These are phyloP conservation scores for Cairina moschata DNA, from an alignment of 2,113 vertebrate genomes.

Conservation along the genomic window DNA sequence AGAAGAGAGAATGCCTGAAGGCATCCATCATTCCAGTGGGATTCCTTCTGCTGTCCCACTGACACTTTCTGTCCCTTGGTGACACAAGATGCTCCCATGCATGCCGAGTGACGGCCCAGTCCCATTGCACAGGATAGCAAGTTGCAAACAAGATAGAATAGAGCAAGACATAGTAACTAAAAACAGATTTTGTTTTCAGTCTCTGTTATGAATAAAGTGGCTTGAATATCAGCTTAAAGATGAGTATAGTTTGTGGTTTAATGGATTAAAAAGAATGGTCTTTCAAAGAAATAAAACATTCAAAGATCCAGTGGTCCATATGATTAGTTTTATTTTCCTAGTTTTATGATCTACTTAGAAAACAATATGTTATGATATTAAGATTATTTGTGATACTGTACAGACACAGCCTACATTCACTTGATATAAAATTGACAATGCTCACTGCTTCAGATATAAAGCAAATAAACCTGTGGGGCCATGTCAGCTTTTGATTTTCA, in stretches of 20 bases:
- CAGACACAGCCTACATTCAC: not conserved
- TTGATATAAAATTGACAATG: not conserved
- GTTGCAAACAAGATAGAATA: not conserved
- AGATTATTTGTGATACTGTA: not conserved
- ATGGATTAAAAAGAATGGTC: not conserved
- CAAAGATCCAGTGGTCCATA: not conserved
- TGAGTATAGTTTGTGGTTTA: not conserved
- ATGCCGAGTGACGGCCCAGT: not conserved
- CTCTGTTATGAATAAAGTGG: not conserved
- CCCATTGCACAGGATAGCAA: rapidly evolving
- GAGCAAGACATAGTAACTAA: not conserved
- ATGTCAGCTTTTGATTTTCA: not conserved
- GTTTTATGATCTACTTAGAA: not conserved
- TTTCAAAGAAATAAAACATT: not conserved
- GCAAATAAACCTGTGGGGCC: not conserved
- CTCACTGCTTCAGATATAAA: not conserved
- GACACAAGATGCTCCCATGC: not conserved
- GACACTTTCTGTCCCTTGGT: not conserved
- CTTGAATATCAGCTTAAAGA: not conserved
- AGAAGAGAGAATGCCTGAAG: not conserved
- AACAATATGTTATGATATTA: not conserved
- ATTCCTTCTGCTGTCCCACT: not conserved
- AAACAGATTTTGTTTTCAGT: not conserved
- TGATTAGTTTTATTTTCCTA: not conserved
- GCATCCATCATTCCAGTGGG: not conserved